These are phyloP conservation scores for Saguinus oedipus DNA, from an alignment of 2,797 vertebrate species.

Conservation along the genomic window DNA sequence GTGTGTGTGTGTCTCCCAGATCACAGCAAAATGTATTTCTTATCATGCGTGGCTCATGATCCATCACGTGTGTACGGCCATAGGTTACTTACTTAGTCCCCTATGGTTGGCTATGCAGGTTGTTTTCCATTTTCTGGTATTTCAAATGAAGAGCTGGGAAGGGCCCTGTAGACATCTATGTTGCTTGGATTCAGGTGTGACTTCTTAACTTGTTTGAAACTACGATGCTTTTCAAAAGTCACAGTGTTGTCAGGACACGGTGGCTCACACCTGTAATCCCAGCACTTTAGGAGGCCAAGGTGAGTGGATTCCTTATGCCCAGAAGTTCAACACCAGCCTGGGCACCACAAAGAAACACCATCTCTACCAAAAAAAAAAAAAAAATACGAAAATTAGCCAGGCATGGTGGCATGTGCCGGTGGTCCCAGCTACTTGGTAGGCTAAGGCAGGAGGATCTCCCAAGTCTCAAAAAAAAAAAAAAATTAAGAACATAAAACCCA, in stretches of 20 bases:
- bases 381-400: too few relatives aligned
- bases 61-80: not conserved
- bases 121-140: not conserved
- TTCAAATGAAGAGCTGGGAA: not conserved
- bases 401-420: fast-evolving
- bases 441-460: too few relatives aligned
- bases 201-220: not conserved
- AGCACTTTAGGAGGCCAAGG: too few relatives aligned
- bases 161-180: fast-evolving
- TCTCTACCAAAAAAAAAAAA: too few relatives aligned
- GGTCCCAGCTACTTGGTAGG: too few relatives aligned
- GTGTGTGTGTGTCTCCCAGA: not conserved
- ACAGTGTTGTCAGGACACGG: fast-evolving
- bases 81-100: not conserved
- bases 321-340: too few relatives aligned
- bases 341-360: too few relatives aligned
- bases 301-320: too few relatives aligned
- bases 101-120: fast-evolving
- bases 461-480: too few relatives aligned
- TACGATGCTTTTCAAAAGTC: not conserved
- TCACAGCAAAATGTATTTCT: not conserved
- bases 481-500: not conserved
- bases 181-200: not conserved
- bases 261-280: too few relatives aligned
- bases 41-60: not conserved